Evolutionary conservation across 1,140 invertebrate genomes (phyloP), one percentile per base, ranked within the genome.

Genomic region (Drosophila teissieri): DNA sequence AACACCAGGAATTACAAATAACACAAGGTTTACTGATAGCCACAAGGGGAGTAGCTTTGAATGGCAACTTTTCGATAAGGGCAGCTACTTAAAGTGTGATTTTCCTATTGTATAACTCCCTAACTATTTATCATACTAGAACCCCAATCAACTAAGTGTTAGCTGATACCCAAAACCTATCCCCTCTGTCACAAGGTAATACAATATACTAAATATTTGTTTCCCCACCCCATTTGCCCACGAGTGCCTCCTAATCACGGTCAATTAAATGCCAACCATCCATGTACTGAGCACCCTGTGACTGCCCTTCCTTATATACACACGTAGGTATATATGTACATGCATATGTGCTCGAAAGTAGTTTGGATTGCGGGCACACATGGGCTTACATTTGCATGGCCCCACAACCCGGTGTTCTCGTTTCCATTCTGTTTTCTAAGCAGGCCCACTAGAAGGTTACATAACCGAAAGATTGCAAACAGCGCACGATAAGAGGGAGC

Each of bases 381-480:
- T 49, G 40, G 42, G 42, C 22, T 55, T 80, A 64, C 39, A 81
- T 86, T 81, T 75, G 79, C 83, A 75, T 75, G 46, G 22, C 62
- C 24, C 27, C 57, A 10, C 27, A 60, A 22, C 44, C 49, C 37
- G 54, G 57, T 36, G 31, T 56, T 67, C 63, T 24, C 57, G 39
- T 67, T 74, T 75, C 62, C 45, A 52, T 76, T 83, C 53, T 70
- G 49, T 49, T 62, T 55, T 65, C 55, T 77, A 68, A 81, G 67
- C 62, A 77, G 17, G 8, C 57, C 55, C 55, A 46, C 55, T 60
- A 63, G 42, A 60, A 63, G 7, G 51, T 90, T 90, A 75, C 81
- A 88, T 88, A 88, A 88, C 73, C 52, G 36, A 51, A 54, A 64
- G 31, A 65, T 83, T 72, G 57, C 51, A 24, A 40, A 55, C 31